Conservation (phyloP, 2,888 invertebrate species). For the Synergus gifuensis region DNA sequence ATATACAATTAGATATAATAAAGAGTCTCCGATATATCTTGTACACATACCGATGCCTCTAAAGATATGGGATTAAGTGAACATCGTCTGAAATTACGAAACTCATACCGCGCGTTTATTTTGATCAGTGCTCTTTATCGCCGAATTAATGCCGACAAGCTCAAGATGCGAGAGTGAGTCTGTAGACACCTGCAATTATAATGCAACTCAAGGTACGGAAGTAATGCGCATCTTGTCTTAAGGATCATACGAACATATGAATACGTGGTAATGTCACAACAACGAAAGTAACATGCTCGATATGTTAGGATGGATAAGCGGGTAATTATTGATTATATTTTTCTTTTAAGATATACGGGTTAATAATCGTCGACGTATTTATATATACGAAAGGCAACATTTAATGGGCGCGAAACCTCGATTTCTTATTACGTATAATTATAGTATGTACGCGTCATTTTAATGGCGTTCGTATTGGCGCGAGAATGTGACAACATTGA, state of each 20-base stretch:
- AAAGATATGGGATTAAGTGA: background rate
- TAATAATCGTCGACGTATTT: constrained; percentile 17
- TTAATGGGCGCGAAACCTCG: constrained; percentile 49
- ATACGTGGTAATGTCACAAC: constrained; percentile 22
- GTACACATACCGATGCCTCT: background rate
- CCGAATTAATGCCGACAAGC: constrained; percentile 20
- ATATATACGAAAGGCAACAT: constrained; percentile 5
- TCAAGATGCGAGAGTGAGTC: background rate
- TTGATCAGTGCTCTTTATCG: constrained; percentile 23
- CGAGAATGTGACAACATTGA: constrained; percentile 3
- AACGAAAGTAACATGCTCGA: background rate
- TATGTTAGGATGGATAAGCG: background rate
- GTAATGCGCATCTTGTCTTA: constrained; percentile 31
- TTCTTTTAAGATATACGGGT: constrained; percentile 24
- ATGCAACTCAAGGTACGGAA: constrained; percentile 18
- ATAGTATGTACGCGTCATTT: constrained; percentile 19
- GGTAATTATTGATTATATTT: constrained; percentile 37
- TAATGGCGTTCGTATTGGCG: background rate
- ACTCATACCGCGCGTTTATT: constrained; percentile 21
- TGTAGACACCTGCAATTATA: constrained; percentile 29
- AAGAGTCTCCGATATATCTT: background rate
- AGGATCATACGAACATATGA: constrained; percentile 2
- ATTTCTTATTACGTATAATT: constrained; percentile 57
- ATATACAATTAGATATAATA: background rate
- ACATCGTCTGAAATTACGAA: constrained; percentile 11